Conservation (phyloP, 1,140 invertebrate genomes). For the Zelostemma sp. region DNA sequence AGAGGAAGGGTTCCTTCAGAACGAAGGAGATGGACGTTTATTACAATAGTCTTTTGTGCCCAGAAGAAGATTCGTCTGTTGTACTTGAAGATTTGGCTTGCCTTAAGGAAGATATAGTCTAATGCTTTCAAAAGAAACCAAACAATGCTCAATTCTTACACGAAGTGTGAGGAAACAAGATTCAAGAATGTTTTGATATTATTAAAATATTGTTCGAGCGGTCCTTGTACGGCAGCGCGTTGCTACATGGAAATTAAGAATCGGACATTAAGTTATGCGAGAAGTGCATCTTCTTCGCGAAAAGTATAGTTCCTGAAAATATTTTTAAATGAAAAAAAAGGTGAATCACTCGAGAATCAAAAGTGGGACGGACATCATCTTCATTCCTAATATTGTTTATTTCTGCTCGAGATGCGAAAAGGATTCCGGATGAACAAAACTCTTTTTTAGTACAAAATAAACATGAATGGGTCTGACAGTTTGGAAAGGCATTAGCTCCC, state of each 20-base stretch:
- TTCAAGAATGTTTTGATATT: not conserved
- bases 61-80: conserved; percentile 49
- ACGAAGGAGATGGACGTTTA: conserved; percentile 65
- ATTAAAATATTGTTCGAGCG: not conserved
- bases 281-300: not conserved
- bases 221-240: not conserved
- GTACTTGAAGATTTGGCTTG: conserved; percentile 41
- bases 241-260: not conserved
- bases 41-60: conserved; percentile 61
- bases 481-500: not conserved
- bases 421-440: not conserved
- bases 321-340: not conserved
- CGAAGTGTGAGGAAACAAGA: not conserved
- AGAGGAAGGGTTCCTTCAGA: conserved; percentile 49
- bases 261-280: not conserved
- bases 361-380: not conserved
- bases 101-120: conserved; percentile 59
- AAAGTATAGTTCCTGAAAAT: not conserved
- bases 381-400: not conserved
- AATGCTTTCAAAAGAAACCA: conserved; percentile 12
- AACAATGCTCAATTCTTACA: not conserved
- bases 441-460: not conserved
- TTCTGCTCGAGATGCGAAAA: not conserved
- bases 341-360: not conserved
- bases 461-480: not conserved